Percentiles rank a stretch among this genome's conserved stretches.
Conservation (phyloP, 1,140 invertebrate species). For the Magallana angulata region DNA sequence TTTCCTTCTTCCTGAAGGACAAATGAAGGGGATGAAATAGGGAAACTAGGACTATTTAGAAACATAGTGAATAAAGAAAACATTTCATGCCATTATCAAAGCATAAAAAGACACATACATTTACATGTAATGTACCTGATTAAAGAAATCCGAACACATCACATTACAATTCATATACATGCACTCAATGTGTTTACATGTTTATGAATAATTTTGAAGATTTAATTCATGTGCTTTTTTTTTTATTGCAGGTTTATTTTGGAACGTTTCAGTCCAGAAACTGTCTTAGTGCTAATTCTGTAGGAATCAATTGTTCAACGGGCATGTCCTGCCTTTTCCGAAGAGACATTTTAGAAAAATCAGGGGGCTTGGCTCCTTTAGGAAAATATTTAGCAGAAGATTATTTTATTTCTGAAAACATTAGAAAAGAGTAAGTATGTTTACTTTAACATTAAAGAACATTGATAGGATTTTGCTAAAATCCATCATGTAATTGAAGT, state of each 20-base stretch:
- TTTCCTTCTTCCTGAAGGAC: background rate
- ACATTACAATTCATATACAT: too few species aligned
- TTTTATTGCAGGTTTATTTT: constrained; percentile 90
- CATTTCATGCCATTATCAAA: too few species aligned
- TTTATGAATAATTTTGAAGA: too few species aligned
- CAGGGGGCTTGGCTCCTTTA: constrained; percentile 94
- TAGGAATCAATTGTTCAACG: constrained; percentile 97
- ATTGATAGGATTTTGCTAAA: too few species aligned
- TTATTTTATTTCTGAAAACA: constrained; percentile 97
- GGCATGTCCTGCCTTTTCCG: constrained; percentile 98
- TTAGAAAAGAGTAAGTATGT: constrained; percentile 84
- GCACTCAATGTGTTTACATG: too few species aligned
- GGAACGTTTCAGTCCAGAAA: constrained; percentile 97
- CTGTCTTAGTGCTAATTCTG: constrained; percentile 94
- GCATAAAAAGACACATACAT: too few species aligned
- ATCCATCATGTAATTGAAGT: too few species aligned
- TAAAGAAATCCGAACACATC: too few species aligned
- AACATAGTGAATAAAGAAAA: too few species aligned
- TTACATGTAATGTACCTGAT: too few species aligned
- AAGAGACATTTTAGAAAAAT: constrained; percentile 93
- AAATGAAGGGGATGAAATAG: background rate
- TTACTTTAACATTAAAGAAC: too few species aligned
- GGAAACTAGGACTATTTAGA: too few species aligned
- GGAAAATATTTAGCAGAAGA: constrained; percentile 98
- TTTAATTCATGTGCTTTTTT: background rate